Conservation (phyloP, 2,797 vertebrate species). For the Capromys pilorides region DNA sequence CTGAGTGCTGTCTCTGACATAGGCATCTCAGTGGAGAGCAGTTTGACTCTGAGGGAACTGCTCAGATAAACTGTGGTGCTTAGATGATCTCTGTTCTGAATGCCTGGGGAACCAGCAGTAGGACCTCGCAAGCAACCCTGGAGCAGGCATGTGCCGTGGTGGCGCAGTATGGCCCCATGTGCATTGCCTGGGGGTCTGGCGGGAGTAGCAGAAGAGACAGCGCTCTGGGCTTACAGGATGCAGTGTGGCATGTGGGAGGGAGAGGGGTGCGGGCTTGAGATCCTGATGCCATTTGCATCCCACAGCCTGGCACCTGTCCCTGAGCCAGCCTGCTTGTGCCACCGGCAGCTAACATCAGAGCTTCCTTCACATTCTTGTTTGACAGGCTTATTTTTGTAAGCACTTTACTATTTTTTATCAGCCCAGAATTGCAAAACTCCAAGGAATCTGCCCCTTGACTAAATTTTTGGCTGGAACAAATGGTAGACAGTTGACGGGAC, state of each 20-base stretch:
- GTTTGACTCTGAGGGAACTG: not conserved
- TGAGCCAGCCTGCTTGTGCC: not conserved
- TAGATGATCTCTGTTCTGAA: not conserved
- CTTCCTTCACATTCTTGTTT: conserved; percentile 55
- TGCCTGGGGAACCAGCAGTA: accelerated
- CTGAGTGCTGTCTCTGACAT: not conserved
- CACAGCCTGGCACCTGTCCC: not conserved
- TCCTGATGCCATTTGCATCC: conserved; percentile 42
- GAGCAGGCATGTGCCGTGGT: not conserved
- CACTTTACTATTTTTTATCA: conserved; percentile 66
- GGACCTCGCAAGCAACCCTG: not conserved
- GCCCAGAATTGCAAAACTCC: conserved; percentile 62
- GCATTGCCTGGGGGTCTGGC: not conserved
- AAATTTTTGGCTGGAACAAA: conserved; percentile 67
- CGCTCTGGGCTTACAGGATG: not conserved
- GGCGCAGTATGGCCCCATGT: not conserved
- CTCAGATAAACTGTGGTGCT: not conserved
- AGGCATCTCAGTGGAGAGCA: not conserved
- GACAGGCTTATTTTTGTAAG: conserved; percentile 57
- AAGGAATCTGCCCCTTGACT: conserved; percentile 75
- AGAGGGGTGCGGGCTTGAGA: not conserved
- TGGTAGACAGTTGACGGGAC: conserved; percentile 71
- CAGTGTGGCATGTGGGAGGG: not conserved
- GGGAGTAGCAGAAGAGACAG: not conserved
- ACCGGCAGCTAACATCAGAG: conserved; percentile 63